Percentiles rank a stretch among this genome's conserved stretches.
phyloP scores from a whole-genome alignment of 1,140 invertebrate species.

The Drosophila truncata region DNA sequence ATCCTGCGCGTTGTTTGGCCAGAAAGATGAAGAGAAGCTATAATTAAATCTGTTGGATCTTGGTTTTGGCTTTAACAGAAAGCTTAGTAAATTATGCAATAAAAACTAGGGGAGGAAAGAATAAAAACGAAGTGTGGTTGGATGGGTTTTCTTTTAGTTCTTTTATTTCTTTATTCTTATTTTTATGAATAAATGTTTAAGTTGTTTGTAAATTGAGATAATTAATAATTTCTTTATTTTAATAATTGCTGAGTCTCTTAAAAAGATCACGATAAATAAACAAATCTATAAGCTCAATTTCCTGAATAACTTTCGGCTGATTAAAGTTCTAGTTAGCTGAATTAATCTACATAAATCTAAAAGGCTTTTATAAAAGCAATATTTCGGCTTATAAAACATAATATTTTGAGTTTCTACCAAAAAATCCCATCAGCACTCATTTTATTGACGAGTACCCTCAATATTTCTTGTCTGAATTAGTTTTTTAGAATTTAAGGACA shows the following conservation, averaged over 20 bases:
- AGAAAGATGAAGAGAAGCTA: conserved; percentile 15
- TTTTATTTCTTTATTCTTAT: background rate
- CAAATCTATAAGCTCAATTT: background rate
- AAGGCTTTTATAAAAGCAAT: no score
- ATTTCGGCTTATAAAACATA: background rate
- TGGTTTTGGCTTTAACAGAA: background rate
- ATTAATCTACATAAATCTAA: no score
- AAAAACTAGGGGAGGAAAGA: background rate
- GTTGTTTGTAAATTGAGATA: background rate
- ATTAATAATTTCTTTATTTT: background rate
- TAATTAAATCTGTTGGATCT: conserved; percentile 26
- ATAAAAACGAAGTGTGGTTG: background rate
- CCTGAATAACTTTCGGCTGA: background rate
- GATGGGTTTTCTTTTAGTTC: background rate
- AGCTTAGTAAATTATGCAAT: conserved; percentile 2
- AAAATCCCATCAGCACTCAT: background rate
- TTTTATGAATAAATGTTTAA: background rate
- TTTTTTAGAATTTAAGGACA: no score
- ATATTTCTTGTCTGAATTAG: background rate
- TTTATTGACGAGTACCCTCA: background rate
- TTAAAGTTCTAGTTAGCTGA: background rate
- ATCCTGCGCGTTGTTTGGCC: conserved; percentile 30
- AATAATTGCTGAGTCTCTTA: no score
- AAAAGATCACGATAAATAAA: background rate
- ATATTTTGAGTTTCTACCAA: background rate